A percentile compares a stretch with the other conserved stretches of the same genome.
phyloP scores from a whole-genome alignment of 2,888 invertebrate species.

The Buathra laborator region DNA sequence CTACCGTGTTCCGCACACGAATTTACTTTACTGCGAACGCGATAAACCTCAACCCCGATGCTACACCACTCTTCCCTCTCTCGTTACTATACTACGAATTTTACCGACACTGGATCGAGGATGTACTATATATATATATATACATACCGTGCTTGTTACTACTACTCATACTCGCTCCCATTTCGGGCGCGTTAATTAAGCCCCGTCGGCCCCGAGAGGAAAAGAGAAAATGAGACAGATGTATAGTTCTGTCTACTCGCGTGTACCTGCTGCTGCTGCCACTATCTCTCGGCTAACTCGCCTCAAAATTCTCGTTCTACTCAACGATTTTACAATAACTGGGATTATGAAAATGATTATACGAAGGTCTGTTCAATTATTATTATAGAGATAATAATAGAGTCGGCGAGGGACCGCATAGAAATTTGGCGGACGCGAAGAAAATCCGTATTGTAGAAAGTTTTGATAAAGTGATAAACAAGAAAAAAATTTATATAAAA shows the following conservation, averaged over 20 bases:
- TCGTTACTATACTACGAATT: constrained; percentile 14
- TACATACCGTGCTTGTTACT: constrained; percentile 32
- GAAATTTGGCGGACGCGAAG: neutral
- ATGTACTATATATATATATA: neutral
- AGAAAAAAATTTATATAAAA: neutral
- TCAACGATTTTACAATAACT: constrained; percentile 39
- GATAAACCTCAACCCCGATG: constrained; percentile 12
- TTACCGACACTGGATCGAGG: neutral
- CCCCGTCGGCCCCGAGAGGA: constrained; percentile 27
- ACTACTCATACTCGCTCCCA: constrained; percentile 54
- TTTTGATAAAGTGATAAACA: neutral
- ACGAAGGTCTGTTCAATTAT: constrained; percentile 23
- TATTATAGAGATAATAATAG: constrained; percentile 15
- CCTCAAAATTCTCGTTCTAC: constrained; percentile 40
- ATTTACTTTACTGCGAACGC: constrained; percentile 34
- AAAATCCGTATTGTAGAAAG: neutral
- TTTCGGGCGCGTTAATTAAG: constrained; percentile 67
- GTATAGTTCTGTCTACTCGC: constrained; percentile 10
- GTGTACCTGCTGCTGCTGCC: neutral
- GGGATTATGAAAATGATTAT: constrained; percentile 2
- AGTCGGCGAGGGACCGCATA: neutral
- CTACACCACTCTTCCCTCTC: neutral
- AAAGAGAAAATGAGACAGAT: constrained; percentile 40
- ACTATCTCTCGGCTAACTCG: neutral
- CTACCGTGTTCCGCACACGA: constrained; percentile 24